Evolutionary conservation across 2,888 invertebrate species (phyloP), one percentile per base, ranked within the genome.

Genomic region (Euproctis similis): DNA sequence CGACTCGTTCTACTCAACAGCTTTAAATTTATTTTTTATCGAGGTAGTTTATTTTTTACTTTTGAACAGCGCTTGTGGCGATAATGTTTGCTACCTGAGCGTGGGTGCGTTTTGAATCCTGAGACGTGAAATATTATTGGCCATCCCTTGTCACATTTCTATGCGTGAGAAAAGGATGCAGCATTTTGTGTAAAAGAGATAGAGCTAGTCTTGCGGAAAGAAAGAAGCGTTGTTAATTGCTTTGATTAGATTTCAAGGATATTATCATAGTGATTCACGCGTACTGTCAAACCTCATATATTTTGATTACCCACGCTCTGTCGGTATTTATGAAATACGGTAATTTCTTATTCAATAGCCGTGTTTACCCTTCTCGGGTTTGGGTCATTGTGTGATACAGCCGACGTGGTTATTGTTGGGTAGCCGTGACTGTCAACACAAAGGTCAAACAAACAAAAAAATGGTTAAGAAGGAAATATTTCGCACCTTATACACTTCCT

Each of bases 41-140:
- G n/a, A n/a, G n/a, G n/a, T n/a, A n/a, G n/a, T n/a, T n/a, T n/a
- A n/a, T n/a, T n/a, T n/a, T n/a, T n/a, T n/a, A n/a, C n/a, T n/a
- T n/a, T n/a, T n/a, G n/a, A n/a, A n/a, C n/a, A n/a, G n/a, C n/a
- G n/a, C n/a, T 66, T 59, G 66, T 64, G 69, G 80, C 75, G 81
- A 80, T 81, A 80, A 80, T 75, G 68, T 74, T 72, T 63, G 80
- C 84, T 84, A 84, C 84, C 84, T 82, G 84, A 75, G 72, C 75
- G 58, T 73, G 73, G 75, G 69, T 77, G 71, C 76, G 59, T 73
- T 68, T 67, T 55, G 68, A 63, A 69, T 66, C 61, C 54, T 42
- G 29, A 52, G 67, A 56, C 52, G 68, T 84, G 76, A 84, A 78
- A 67, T 84, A 84, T 84, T 73, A 67, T 72, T 44, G 64, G 45